Conservation (phyloP, 2,113 vertebrate genomes). For the Sisor rabdophorus region DNA sequence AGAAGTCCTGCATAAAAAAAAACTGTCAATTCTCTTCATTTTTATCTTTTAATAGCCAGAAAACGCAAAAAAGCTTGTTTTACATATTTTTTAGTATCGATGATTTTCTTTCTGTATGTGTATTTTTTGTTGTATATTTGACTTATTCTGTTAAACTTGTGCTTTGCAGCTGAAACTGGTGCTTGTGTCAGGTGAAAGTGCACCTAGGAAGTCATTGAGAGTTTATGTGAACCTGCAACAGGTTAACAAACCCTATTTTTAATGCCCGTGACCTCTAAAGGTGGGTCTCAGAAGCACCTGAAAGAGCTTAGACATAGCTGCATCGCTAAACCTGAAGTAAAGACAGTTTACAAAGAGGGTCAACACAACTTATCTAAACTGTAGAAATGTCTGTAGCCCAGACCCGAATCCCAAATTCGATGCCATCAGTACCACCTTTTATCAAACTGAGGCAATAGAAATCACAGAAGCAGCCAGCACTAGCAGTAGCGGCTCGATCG, state of each 20-base stretch:
- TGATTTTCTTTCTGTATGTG: slow-evolving; percentile 2
- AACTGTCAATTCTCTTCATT: neutral
- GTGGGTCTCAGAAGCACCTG: slow-evolving; percentile 50
- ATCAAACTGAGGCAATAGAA: slow-evolving; percentile 21
- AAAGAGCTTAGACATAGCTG: slow-evolving; percentile 42
- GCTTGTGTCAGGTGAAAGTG: slow-evolving; percentile 29
- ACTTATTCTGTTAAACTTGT: slow-evolving; percentile 15
- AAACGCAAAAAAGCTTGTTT: neutral
- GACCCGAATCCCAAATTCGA: slow-evolving; percentile 42
- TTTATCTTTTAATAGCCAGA: neutral
- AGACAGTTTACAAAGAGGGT: slow-evolving; percentile 43
- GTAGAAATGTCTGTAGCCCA: slow-evolving; percentile 55
- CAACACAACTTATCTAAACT: slow-evolving; percentile 45
- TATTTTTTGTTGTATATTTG: slow-evolving; percentile 7
- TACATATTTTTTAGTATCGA: neutral
- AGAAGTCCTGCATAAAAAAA: neutral
- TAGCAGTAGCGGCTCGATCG: slow-evolving; percentile 34
- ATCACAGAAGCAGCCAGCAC: slow-evolving; percentile 67
- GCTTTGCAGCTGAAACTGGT: slow-evolving; percentile 40
- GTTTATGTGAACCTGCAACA: slow-evolving; percentile 45
- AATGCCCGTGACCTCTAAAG: slow-evolving; percentile 32
- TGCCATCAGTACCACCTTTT: slow-evolving; percentile 17
- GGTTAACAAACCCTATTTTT: slow-evolving; percentile 33
- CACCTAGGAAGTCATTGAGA: slow-evolving; percentile 37
- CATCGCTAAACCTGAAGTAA: slow-evolving; percentile 47